Evolutionary conservation across 2,797 vertebrate species (phyloP).

Genomic region (Microchirus variegatus): DNA sequence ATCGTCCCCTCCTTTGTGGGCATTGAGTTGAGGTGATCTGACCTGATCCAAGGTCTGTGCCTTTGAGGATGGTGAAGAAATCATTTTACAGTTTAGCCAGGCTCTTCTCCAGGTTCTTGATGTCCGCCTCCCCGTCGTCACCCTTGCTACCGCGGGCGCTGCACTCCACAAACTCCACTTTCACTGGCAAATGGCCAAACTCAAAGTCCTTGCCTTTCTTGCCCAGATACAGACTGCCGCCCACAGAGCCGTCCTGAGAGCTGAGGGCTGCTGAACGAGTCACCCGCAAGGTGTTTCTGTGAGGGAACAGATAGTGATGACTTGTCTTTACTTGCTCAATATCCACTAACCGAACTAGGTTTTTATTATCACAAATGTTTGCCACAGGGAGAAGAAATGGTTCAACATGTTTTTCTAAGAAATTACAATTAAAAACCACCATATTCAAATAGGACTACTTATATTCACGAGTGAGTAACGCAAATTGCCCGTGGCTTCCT

Average conservation of each 20-base stretch:
- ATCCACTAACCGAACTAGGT: neutral
- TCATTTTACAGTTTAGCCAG: constrained; percentile 84
- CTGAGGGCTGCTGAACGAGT: constrained; percentile 92
- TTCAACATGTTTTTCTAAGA: no score
- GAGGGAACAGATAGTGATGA: constrained; percentile 11
- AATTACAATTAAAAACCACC: no score
- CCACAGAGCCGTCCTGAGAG: constrained; percentile 86
- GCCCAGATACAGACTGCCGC: constrained; percentile 84
- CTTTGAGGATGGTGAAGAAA: constrained; percentile 8
- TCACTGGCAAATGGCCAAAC: constrained; percentile 91
- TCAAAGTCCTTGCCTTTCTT: constrained; percentile 97
- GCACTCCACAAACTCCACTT: constrained; percentile 94
- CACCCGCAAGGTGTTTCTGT: constrained; percentile 93
- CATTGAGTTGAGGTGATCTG: constrained; percentile 7
- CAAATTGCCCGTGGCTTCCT: no score
- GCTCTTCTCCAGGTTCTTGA: constrained; percentile 87
- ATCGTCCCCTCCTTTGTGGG: constrained; percentile 20
- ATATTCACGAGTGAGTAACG: no score
- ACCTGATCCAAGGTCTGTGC: constrained; percentile 17
- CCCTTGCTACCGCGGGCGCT: constrained; percentile 87
- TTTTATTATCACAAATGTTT: no score
- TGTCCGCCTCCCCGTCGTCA: constrained; percentile 82
- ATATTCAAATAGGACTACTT: no score
- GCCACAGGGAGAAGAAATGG: no score
- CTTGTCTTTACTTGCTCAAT: neutral